Percentiles rank a stretch among this genome's conserved stretches.
Evolutionary conservation across 2,113 vertebrate genomes (phyloP).

Genomic region (Progne subis): DNA sequence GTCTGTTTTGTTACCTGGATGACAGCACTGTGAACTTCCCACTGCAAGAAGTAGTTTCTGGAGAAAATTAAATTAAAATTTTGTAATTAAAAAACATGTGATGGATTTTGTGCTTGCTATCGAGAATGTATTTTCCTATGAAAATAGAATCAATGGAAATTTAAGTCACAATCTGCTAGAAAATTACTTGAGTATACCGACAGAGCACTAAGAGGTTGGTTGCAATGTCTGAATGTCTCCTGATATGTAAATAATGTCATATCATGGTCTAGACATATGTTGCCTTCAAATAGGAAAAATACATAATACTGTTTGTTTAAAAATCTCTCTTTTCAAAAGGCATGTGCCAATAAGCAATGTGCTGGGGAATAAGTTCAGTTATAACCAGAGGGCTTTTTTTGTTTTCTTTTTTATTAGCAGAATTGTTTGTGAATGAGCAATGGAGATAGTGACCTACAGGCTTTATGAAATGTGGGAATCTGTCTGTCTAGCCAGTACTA

Average conservation of each 20-base stretch:
- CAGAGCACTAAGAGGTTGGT: not conserved
- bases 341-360: not conserved
- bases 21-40: not conserved
- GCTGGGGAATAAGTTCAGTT: not conserved
- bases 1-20: not conserved
- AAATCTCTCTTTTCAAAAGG: not conserved
- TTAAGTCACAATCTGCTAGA: not conserved
- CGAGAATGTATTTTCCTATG: not conserved
- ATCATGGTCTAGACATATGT: not conserved
- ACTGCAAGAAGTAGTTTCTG: not conserved
- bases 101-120: not conserved
- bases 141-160: not conserved
- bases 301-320: not conserved
- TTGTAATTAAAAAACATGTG: not conserved
- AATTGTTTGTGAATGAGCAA: conserved; percentile 52
- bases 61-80: not conserved
- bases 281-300: not conserved
- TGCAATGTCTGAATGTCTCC: not conserved
- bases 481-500: conserved; percentile 35
- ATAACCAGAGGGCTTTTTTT: not conserved
- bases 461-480: conserved; percentile 36
- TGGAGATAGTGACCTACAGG: conserved; percentile 11
- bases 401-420: not conserved
- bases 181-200: not conserved
- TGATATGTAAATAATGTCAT: not conserved